Base-by-base conservation (phyloP, 1,140 invertebrate genomes). In the Penaeus japonicus region DNA sequence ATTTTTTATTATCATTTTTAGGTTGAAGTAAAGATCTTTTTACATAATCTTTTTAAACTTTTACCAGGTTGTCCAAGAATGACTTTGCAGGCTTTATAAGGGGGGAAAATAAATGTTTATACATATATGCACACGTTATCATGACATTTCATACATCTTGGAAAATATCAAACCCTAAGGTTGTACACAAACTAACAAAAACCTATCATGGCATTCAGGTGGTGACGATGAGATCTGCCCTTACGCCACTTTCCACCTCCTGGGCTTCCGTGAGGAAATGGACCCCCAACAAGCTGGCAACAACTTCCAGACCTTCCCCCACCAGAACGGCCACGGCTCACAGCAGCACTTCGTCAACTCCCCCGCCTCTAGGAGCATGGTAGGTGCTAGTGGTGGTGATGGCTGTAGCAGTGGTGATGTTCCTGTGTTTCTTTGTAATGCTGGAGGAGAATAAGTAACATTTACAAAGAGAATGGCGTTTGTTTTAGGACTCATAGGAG, bases 151-250 rank as follows among this genome's bases (percentile, higher is more conserved):
- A 47, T 47, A 0, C 15, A 15, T 47, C 47, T 47, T 15, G 15
- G 5, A 47, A 47, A 47, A 47, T 47, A 15, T 47, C 47, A 47
- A 15, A 15, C 47, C 35, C 27, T 79, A 77, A 5, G 5, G 17
- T 79, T n/a, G 22, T 39, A 24, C 30, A 79, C n/a, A 27, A 35
- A n/a, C 27, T 84, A 54, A 27, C 35, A 24, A 57, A 24, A 24
- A 81, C 82, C 54, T 80, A 18, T 55, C 24, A 65, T 39, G 54
- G 32, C 79, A 84, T 54, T 53, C 77, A 91, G 96, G 96, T 92
- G 97, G 97, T 95, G 97, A 98, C 92, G 97, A 98, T 93, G 97
- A 98, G 92, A 98, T 98, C 92, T 97, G 97, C 93, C 97, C 97
- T 20, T 98, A 98, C 93, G 97, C 97, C 3, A 98, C 97, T 22